A percentile compares a stretch with the other conserved stretches of the same genome.
These are phyloP conservation scores for Plusia festucae DNA, from an alignment of 2,888 invertebrate species.

Conservation along the genomic window DNA sequence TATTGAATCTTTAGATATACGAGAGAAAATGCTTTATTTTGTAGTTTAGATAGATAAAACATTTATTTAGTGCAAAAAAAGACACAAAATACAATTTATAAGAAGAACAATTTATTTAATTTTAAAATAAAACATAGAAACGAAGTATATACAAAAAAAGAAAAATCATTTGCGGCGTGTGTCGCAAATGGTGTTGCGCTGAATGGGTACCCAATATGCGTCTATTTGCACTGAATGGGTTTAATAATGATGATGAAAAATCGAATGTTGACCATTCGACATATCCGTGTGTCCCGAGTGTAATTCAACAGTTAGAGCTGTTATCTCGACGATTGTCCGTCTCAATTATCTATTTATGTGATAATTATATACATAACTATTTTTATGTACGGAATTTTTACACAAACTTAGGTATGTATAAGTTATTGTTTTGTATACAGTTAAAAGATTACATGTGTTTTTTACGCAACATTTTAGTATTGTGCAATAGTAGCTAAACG, in stretches of 20 bases:
- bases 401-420: slow-evolving; percentile 7
- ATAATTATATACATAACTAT: slow-evolving; percentile 38
- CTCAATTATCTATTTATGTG: slow-evolving; percentile 62
- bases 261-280: slow-evolving; percentile 16
- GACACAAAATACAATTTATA: no score
- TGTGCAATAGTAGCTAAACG: slow-evolving; percentile 13
- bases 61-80: no score
- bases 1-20: no score
- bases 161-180: no score
- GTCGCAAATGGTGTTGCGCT: no score
- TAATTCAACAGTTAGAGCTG: slow-evolving; percentile 57
- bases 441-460: slow-evolving; percentile 16
- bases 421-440: slow-evolving; percentile 37
- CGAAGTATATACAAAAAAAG: no score
- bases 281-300: slow-evolving; percentile 44
- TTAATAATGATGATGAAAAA: background rate
- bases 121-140: no score
- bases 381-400: slow-evolving; percentile 48
- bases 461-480: slow-evolving; percentile 13
- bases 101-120: no score
- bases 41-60: no score
- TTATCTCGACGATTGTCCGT: slow-evolving; percentile 64
- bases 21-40: no score
- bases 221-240: no score
- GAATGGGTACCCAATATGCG: no score